A percentile compares a stretch with the other conserved stretches of the same genome.
phyloP scores from a whole-genome alignment of 2,113 vertebrate genomes.

The Osmerus eperlanus region DNA sequence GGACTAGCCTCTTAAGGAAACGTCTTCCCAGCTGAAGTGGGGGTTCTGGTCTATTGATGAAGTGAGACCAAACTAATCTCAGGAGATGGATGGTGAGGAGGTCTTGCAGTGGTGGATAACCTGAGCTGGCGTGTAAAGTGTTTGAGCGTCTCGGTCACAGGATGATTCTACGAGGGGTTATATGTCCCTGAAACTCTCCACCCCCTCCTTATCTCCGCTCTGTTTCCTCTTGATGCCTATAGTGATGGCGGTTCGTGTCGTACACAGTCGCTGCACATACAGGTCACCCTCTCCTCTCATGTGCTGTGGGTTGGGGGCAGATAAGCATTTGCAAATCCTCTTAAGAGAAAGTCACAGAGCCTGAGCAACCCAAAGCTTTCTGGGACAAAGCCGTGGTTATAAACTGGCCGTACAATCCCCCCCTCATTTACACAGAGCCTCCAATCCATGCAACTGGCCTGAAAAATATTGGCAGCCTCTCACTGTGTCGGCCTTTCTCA shows the following conservation, averaged over 20 bases:
- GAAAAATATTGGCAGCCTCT: too few species aligned
- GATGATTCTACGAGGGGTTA: conserved; percentile 46
- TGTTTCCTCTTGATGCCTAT: conserved; percentile 46
- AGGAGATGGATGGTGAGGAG: conserved; percentile 48
- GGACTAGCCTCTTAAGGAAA: conserved; percentile 28
- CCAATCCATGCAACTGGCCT: too few species aligned
- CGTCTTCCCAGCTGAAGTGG: conserved; percentile 18
- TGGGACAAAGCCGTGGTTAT: not conserved
- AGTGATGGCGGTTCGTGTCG: conserved; percentile 42
- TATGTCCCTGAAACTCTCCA: conserved; percentile 55
- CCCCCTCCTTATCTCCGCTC: conserved; percentile 52
- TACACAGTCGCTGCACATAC: conserved; percentile 42
- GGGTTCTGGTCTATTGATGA: conserved; percentile 27
- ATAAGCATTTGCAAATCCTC: conserved; percentile 71
- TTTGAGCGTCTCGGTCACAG: conserved; percentile 59
- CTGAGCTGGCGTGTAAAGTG: conserved; percentile 57
- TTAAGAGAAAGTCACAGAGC: conserved; percentile 39
- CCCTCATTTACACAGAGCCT: too few species aligned
- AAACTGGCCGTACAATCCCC: not conserved
- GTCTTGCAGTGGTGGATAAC: conserved; percentile 52
- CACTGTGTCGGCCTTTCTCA: too few species aligned
- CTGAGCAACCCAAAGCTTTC: not conserved
- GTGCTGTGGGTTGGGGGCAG: conserved; percentile 55
- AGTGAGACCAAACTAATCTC: conserved; percentile 48
- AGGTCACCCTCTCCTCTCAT: conserved; percentile 56